These are phyloP conservation scores for Lycocerus yunnanus DNA, from an alignment of 2,888 invertebrate genomes.

Conservation along the genomic window DNA sequence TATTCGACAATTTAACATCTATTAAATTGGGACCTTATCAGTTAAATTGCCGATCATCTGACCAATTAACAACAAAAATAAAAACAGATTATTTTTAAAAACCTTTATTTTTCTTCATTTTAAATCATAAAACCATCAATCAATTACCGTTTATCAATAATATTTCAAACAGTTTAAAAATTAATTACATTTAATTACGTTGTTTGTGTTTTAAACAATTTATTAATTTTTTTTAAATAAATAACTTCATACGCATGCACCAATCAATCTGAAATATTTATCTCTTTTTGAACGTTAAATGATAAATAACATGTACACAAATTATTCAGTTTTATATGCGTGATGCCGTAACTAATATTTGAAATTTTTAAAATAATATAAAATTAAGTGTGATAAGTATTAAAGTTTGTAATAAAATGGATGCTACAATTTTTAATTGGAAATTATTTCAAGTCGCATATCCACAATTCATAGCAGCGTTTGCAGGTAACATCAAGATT, in stretches of 20 bases:
- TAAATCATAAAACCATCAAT: too few species aligned
- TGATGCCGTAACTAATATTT: neutral
- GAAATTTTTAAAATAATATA: neutral
- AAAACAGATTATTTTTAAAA: too few species aligned
- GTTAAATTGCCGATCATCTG: too few species aligned
- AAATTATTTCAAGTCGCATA: neutral
- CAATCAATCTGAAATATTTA: neutral
- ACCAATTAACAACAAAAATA: too few species aligned
- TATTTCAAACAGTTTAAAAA: neutral
- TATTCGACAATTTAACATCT: too few species aligned
- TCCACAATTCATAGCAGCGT: neutral
- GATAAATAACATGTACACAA: neutral
- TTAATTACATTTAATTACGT: neutral
- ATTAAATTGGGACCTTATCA: too few species aligned
- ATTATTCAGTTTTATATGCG: neutral
- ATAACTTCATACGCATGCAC: neutral
- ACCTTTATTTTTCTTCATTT: too few species aligned
- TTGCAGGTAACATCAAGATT: neutral
- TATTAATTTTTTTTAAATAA: neutral
- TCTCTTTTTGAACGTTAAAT: neutral
- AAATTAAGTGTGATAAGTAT: neutral
- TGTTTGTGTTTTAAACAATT: neutral
- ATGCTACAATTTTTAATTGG: neutral
- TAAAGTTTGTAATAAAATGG: neutral
- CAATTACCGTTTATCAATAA: too few species aligned